Evolutionary conservation across 2,113 vertebrate species (phyloP).

Genomic region (Chaetura pelagica): DNA sequence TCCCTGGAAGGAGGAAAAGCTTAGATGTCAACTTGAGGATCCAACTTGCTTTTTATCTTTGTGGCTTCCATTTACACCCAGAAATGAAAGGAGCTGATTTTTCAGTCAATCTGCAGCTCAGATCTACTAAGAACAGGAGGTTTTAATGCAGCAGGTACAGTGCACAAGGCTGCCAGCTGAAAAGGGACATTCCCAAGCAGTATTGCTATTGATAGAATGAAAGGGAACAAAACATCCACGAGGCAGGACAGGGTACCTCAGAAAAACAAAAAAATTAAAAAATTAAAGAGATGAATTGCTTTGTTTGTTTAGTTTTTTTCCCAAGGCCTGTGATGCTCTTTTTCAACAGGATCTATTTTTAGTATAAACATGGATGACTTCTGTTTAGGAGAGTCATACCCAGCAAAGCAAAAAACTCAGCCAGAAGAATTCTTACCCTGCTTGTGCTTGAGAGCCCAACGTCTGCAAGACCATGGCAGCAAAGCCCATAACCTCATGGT

Average conservation of each 20-base stretch:
- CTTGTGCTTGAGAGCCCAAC: not conserved
- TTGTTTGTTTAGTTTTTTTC: not conserved
- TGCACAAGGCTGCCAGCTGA: not conserved
- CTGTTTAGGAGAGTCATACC: not conserved
- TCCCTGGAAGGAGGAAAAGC: not conserved
- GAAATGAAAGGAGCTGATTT: not conserved
- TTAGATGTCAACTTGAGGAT: not conserved
- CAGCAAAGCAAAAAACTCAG: not conserved
- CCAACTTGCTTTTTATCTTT: not conserved
- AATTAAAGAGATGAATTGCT: not conserved
- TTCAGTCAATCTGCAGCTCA: not conserved
- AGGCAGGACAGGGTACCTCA: not conserved
- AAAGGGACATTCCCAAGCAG: not conserved
- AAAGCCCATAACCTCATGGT: fast-evolving
- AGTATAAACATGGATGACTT: not conserved
- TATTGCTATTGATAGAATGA: not conserved
- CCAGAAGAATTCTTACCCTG: not conserved
- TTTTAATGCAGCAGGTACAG: not conserved
- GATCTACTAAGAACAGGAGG: not conserved
- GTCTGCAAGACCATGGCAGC: not conserved
- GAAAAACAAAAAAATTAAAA: not conserved
- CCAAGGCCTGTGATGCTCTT: not conserved
- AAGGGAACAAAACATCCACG: not conserved
- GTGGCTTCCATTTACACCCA: not conserved
- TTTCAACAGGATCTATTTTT: not conserved